phyloP scores from a whole-genome alignment of 2,888 invertebrate species.

The Brenthis hecate region DNA sequence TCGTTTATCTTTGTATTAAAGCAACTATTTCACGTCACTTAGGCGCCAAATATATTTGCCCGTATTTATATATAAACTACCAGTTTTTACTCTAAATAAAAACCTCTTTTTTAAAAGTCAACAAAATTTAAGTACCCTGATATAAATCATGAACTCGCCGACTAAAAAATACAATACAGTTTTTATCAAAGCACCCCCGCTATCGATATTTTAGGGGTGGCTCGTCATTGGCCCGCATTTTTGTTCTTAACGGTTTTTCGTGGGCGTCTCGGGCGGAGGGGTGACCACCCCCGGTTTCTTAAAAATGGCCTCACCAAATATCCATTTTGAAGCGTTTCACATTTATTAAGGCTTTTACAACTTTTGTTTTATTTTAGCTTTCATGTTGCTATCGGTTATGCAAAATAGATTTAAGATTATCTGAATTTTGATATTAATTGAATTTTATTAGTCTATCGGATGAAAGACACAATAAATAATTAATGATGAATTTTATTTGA shows the following conservation, averaged over 20 bases:
- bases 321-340: constrained; percentile 21
- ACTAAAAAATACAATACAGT: constrained; percentile 23
- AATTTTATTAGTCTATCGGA: not conserved
- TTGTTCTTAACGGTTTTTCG: constrained; percentile 79
- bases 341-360: constrained; percentile 31
- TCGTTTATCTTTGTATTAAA: not conserved
- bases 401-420: constrained; percentile 13
- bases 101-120: not conserved
- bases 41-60: too few species aligned
- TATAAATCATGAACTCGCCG: constrained; percentile 14
- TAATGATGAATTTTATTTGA: too few species aligned
- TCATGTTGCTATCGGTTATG: constrained; percentile 19
- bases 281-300: constrained; percentile 26
- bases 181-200: constrained; percentile 35
- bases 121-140: not conserved
- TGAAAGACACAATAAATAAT: constrained; percentile 6
- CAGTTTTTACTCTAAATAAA: not conserved
- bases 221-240: constrained; percentile 68
- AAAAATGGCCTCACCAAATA: constrained; percentile 30
- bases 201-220: constrained; percentile 69
- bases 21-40: too few species aligned
- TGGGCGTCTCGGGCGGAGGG: constrained; percentile 61
- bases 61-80: too few species aligned
- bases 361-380: constrained; percentile 29
- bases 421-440: not conserved